A percentile compares a stretch with the other conserved stretches of the same genome.
These are phyloP conservation scores for Leptinotarsa texana DNA, from an alignment of 1,140 invertebrate species.

Conservation along the genomic window DNA sequence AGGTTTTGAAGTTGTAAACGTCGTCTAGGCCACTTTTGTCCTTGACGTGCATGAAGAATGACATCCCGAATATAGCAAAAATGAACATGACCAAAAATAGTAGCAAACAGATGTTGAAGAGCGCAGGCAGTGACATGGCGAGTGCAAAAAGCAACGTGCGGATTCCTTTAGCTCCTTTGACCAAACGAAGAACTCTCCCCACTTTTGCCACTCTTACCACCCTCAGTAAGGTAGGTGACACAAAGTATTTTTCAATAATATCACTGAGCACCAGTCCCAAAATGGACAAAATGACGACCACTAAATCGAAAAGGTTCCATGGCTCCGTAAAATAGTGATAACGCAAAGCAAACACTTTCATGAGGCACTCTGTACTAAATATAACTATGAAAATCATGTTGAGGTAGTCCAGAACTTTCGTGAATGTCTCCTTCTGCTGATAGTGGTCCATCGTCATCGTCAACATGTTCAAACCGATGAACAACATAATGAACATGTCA, in stretches of 20 bases:
- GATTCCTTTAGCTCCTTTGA: conserved; percentile 97
- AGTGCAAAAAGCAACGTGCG: conserved; percentile 94
- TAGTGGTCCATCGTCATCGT: conserved; percentile 98
- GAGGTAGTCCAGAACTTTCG: conserved; percentile 82
- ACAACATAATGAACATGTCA: conserved; percentile 99
- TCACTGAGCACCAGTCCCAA: conserved; percentile 93
- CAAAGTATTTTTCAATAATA: conserved; percentile 96
- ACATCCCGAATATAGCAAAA: conserved; percentile 99
- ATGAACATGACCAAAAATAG: conserved; percentile 99
- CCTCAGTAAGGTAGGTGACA: conserved; percentile 94
- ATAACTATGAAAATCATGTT: conserved; percentile 98
- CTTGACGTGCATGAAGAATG: conserved; percentile 98
- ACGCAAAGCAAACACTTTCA: conserved; percentile 95
- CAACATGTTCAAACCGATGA: conserved; percentile 98
- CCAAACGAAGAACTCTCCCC: conserved; percentile 92
- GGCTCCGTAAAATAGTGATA: conserved; percentile 99
- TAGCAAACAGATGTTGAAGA: conserved; percentile 98
- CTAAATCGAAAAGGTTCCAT: conserved; percentile 99
- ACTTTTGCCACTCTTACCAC: conserved; percentile 98
- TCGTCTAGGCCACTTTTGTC: conserved; percentile 91
- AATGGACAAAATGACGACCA: conserved; percentile 98
- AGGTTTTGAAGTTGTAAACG: conserved; percentile 99
- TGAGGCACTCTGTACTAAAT: conserved; percentile 95
- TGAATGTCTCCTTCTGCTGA: conserved; percentile 82
- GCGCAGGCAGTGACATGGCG: conserved; percentile 95